Evolutionary conservation across 37 sponge, comb jelly and placozoan species (phyloP).

Genomic region (Tethya wilhelma): DNA sequence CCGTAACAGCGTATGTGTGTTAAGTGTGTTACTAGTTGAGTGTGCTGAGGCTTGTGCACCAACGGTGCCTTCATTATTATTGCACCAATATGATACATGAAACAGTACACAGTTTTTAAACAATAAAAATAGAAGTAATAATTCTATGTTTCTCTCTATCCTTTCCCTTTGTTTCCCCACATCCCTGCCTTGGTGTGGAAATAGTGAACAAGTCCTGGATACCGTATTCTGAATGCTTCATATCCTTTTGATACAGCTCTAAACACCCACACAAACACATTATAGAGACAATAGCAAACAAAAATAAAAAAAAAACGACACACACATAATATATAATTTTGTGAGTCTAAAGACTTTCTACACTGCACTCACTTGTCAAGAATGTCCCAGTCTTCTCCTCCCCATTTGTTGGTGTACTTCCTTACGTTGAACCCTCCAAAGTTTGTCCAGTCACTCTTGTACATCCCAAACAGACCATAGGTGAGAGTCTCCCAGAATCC

Average conservation of each 20-base stretch:
- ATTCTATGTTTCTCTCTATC: too few species aligned
- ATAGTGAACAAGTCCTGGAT: slow-evolving; percentile 74
- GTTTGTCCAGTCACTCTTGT: slow-evolving; percentile 69
- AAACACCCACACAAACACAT: background rate
- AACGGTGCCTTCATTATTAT: too few species aligned
- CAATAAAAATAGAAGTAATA: too few species aligned
- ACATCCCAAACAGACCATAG: slow-evolving; percentile 73
- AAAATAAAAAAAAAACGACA: background rate
- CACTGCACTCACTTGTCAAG: slow-evolving; percentile 67
- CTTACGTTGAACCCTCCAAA: slow-evolving; percentile 59
- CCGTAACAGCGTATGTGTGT: too few species aligned
- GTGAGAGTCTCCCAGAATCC: slow-evolving; percentile 75
- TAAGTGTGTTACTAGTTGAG: too few species aligned
- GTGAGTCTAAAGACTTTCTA: background rate
- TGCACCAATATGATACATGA: too few species aligned
- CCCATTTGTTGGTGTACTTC: slow-evolving; percentile 69
- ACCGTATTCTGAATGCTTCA: slow-evolving; percentile 66
- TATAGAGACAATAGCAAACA: too few species aligned
- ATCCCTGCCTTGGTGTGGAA: slow-evolving; percentile 63
- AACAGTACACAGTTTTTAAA: too few species aligned
- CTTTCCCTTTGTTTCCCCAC: too few species aligned
- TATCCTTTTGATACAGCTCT: slow-evolving; percentile 53
- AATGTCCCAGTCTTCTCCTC: slow-evolving; percentile 85
- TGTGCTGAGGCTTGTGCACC: too few species aligned
- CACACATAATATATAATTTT: background rate